Evolutionary conservation across 2,888 invertebrate genomes (phyloP).

Genomic region (Spodoptera exigua): DNA sequence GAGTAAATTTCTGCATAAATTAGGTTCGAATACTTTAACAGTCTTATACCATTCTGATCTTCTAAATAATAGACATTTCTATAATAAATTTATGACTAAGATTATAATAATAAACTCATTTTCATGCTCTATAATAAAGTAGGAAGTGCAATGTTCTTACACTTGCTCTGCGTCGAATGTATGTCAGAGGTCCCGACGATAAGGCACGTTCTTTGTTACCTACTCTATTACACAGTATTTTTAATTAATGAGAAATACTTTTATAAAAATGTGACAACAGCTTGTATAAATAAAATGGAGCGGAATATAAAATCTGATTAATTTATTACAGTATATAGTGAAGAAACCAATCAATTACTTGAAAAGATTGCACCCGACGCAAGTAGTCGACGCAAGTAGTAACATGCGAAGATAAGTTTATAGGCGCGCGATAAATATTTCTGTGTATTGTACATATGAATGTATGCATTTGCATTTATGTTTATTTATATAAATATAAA

Average conservation of each 20-base stretch:
- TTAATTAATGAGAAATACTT: constrained; percentile 49
- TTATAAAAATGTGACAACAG: constrained; percentile 11
- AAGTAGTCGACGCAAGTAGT: no score
- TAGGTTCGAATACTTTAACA: no score
- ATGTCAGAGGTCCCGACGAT: constrained; percentile 81
- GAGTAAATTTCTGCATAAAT: no score
- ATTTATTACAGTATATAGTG: not conserved
- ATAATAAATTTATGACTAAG: constrained; percentile 12
- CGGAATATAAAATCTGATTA: not conserved
- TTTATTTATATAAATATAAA: no score
- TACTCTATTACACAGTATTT: constrained; percentile 62
- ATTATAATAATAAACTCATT: constrained; percentile 53
- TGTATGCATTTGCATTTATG: no score
- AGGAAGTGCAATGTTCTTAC: constrained; percentile 76
- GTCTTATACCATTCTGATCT: no score
- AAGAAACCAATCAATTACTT: not conserved
- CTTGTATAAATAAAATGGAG: constrained; percentile 4
- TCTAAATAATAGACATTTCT: constrained; percentile 13
- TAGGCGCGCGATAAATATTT: no score
- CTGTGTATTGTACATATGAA: no score
- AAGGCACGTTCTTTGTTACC: constrained; percentile 80
- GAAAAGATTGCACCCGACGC: not conserved
- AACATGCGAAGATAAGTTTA: no score
- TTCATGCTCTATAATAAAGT: constrained; percentile 66
- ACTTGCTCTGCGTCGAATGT: constrained; percentile 72